These are phyloP conservation scores for Myiotriccus ornatus DNA, from an alignment of 2,797 vertebrate species.

Conservation along the genomic window DNA sequence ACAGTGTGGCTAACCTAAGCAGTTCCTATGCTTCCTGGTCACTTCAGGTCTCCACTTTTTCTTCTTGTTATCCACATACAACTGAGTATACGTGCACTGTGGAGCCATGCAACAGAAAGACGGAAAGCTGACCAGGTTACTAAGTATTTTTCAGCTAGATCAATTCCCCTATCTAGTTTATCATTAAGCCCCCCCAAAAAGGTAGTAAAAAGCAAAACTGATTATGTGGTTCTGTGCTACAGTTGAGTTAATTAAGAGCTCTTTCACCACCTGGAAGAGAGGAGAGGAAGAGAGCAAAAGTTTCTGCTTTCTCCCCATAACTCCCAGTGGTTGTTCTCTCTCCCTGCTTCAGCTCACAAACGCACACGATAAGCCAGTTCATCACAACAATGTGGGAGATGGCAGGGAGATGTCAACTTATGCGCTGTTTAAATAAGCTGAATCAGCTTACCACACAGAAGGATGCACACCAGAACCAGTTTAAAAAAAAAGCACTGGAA, in stretches of 20 bases:
- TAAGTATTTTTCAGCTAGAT: not conserved
- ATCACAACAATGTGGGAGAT: not conserved
- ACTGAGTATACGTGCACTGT: not conserved
- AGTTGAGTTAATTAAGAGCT: not conserved
- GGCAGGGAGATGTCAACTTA: not conserved
- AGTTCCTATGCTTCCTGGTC: not conserved
- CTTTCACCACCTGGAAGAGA: not conserved
- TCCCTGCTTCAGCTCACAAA: not conserved
- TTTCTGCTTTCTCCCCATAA: not conserved
- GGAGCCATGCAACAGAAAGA: not conserved
- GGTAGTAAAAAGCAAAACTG: not conserved
- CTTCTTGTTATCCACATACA: not conserved
- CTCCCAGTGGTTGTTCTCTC: not conserved
- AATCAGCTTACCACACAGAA: not conserved
- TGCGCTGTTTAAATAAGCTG: not conserved
- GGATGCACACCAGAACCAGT: not conserved
- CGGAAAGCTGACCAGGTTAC: not conserved
- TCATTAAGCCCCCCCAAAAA: not conserved
- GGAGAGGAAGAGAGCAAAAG: not conserved
- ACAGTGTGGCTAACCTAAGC: not conserved
- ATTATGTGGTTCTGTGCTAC: not conserved
- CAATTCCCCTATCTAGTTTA: not conserved
- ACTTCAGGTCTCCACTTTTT: not conserved
- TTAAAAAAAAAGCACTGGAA: not conserved
- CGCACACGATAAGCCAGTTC: not conserved